Evolutionary conservation across 2,888 invertebrate genomes (phyloP), one percentile per base, ranked within the genome.

Genomic region (Pristionchus mayeri): DNA sequence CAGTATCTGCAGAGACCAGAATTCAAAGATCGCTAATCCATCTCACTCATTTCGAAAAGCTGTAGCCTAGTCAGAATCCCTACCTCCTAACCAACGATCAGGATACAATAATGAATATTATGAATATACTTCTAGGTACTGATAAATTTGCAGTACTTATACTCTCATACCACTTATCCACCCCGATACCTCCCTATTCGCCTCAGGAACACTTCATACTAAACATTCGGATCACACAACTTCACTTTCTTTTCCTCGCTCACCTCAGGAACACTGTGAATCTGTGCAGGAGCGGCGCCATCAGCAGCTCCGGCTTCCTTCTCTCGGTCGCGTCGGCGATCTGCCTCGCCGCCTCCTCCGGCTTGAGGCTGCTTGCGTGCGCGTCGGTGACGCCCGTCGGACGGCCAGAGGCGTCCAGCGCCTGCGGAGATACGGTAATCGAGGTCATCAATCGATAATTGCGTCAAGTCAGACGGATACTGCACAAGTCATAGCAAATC

Each of bases 181-280:
- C n/a, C n/a, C n/a, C n/a, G n/a, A n/a, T n/a, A n/a, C n/a, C n/a
- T n/a, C n/a, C n/a, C n/a, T n/a, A n/a, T n/a, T n/a, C n/a, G n/a
- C n/a, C n/a, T n/a, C n/a, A n/a, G n/a, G n/a, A n/a, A n/a, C n/a
- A n/a, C n/a, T n/a, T n/a, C n/a, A n/a, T n/a, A n/a, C n/a, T n/a
- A n/a, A n/a, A n/a, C n/a, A n/a, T n/a, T n/a, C n/a, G n/a, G n/a
- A n/a, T n/a, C n/a, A n/a, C n/a, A n/a, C n/a, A n/a, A n/a, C n/a
- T n/a, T n/a, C n/a, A n/a, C 54, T 16, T 44, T 21, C 37, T 21
- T 37, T 4, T 13, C 67, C 21, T 3, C 11, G 3, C 44, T 88
- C 95, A 95, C 88, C 84, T 57, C 30, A 84, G 75, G 84, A 84
- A 84, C 7, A 84, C 54, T 4, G 37, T 24, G 50, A 75, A 37